A percentile compares a stretch with the other conserved stretches of the same genome.
These are phyloP conservation scores for Diplodus puntazzo DNA, from an alignment of 2,797 vertebrate species.

Conservation along the genomic window DNA sequence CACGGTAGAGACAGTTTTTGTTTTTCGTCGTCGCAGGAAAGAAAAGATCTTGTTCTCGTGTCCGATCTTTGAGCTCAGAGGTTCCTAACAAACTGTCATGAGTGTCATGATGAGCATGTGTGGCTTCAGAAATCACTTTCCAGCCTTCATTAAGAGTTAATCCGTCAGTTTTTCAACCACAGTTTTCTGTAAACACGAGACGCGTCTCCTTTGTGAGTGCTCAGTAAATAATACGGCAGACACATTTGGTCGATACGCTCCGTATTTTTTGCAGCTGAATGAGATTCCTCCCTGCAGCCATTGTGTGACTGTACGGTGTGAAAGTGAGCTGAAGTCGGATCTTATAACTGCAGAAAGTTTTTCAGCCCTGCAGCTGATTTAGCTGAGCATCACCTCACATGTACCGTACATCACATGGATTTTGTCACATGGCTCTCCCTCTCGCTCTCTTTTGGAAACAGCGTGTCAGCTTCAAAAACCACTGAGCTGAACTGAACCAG, in stretches of 20 bases:
- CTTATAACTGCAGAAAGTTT: neutral
- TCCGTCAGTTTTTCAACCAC: too few relatives aligned
- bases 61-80: neutral
- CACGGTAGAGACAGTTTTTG: neutral
- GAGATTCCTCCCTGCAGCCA: neutral
- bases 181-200: too few relatives aligned
- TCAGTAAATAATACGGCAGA: too few relatives aligned
- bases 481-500: too few relatives aligned
- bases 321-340: neutral
- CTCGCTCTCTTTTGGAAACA: too few relatives aligned
- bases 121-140: too few relatives aligned
- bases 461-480: neutral
- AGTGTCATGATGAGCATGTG: too few relatives aligned
- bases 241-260: neutral
- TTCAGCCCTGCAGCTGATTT: neutral
- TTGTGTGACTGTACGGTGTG: neutral
- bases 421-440: neutral
- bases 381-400: neutral
- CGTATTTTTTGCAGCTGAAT: neutral
- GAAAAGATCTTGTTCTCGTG: neutral
- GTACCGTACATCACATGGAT: neutral
- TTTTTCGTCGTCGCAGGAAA: too few relatives aligned
- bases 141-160: too few relatives aligned
- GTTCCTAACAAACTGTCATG: neutral
- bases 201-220: too few relatives aligned